Base-by-base conservation (phyloP, 2,113 vertebrate species). In the Erythrocercus mccallii region DNA sequence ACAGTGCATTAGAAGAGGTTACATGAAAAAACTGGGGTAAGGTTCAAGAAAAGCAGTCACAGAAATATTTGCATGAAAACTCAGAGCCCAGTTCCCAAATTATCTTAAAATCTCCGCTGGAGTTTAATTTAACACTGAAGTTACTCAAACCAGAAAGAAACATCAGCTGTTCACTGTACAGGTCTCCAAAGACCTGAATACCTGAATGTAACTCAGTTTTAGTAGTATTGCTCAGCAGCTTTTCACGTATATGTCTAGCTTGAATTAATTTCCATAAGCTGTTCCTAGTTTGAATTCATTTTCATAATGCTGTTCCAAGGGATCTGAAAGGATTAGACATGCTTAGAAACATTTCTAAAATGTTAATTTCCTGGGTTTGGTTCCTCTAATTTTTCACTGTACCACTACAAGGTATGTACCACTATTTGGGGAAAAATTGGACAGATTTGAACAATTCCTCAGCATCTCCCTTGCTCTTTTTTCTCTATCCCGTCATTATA, bases 251-350 rank as follows among this genome's bases (percentile, higher is more conserved):
- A 56, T 23, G 44, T 38, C 33, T 54, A 56, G 20, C 47, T 70
- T 57, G n/a, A 88, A 79, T 78, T 79, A 30, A 84, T 81, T 92
- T 78, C 73, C 44, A 61, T 84, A 81, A 78, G 24, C 19, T 81
- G 38, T 78, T 57, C n/a, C 60, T 70, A 51, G 37, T 51, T 78
- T 53, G 42, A 94, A 92, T 88, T 95, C 1, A 70, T 78, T 87
- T 92, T 81, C 58, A 88, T 92, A 94, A 66, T 65, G 37, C 50
- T 65, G 9, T 65, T 87, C 50, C 50, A 90, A 95, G 53, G 42
- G 37, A 65, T 78, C 60, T 33, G 73, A 61, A 78, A 88, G 45
- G 27, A 69, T 89, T 64, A 64, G 18, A 80, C 48, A 40, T 42
- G 38, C 66, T 76, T 71, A 62, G 57, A 61, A 95, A 50, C 54